These are phyloP conservation scores for Autographa gamma DNA, from an alignment of 2,888 invertebrate genomes.

Conservation along the genomic window DNA sequence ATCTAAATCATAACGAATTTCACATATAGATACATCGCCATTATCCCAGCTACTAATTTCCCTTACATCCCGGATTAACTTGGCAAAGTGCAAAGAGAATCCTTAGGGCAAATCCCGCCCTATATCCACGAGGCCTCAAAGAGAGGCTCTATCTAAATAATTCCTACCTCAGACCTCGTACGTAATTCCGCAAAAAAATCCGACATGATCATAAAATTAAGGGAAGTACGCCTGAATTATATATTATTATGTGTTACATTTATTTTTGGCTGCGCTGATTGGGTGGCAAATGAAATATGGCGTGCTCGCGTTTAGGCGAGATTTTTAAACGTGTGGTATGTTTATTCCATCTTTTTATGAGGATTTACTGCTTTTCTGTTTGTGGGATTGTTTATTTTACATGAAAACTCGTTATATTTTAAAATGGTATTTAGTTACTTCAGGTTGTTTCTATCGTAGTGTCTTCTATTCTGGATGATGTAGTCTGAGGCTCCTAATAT, in stretches of 20 bases:
- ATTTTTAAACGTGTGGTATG: background rate
- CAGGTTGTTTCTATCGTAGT: too few relatives aligned
- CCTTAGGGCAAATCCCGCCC: conserved; percentile 6
- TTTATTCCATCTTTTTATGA: background rate
- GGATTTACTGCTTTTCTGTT: background rate
- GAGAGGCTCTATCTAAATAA: conserved; percentile 40
- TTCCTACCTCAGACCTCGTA: conserved; percentile 31
- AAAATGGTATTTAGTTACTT: background rate
- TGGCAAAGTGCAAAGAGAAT: conserved; percentile 29
- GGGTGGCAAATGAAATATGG: conserved; percentile 16
- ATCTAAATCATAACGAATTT: background rate
- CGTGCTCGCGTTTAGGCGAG: background rate
- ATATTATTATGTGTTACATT: conserved; percentile 25
- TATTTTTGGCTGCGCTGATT: conserved; percentile 31
- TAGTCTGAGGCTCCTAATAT: too few relatives aligned
- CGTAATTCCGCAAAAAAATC: conserved; percentile 46
- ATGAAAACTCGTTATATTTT: background rate
- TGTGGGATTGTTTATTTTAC: background rate
- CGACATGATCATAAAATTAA: conserved; percentile 56
- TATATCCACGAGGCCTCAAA: conserved; percentile 10
- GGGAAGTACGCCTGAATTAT: conserved; percentile 42
- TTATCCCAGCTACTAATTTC: conserved; percentile 19
- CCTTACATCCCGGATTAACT: conserved; percentile 21
- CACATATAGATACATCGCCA: background rate
- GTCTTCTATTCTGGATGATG: too few relatives aligned